These are phyloP conservation scores for Urosaurus nigricauda DNA, from an alignment of 2,797 vertebrate species.

Conservation along the genomic window DNA sequence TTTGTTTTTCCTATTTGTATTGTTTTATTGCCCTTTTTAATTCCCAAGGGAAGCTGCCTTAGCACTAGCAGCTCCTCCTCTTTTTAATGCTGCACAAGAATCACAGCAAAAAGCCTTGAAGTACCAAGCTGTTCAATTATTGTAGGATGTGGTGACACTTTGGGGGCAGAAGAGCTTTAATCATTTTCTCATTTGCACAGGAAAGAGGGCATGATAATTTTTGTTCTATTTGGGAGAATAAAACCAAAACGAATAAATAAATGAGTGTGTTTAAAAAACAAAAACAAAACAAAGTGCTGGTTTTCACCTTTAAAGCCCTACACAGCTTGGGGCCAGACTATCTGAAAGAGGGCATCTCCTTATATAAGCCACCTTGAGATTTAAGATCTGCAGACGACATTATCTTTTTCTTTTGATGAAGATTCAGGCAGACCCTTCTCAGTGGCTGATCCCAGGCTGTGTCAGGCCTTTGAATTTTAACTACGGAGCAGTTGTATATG, in stretches of 20 bases:
- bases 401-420: too few species aligned
- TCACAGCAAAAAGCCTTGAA: not conserved
- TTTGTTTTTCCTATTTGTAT: not conserved
- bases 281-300: too few species aligned
- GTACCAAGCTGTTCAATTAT: not conserved
- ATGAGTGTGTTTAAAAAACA: too few species aligned
- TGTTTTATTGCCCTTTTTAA: not conserved
- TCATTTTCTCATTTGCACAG: slow-evolving; percentile 2
- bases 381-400: too few species aligned
- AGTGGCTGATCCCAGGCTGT: too few species aligned
- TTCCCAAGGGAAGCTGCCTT: not conserved
- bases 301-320: too few species aligned
- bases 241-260: not conserved
- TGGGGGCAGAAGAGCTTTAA: not conserved
- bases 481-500: too few species aligned
- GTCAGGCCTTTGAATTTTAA: too few species aligned
- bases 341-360: too few species aligned
- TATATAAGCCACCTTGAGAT: too few species aligned
- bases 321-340: too few species aligned
- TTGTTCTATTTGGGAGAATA: slow-evolving; percentile 11
- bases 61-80: not conserved
- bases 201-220: not conserved
- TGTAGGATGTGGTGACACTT: not conserved
- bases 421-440: too few species aligned
- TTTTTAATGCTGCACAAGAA: not conserved